Base-by-base conservation (phyloP, 2,113 vertebrate species). In the Speoplatyrhinus poulsoni region DNA sequence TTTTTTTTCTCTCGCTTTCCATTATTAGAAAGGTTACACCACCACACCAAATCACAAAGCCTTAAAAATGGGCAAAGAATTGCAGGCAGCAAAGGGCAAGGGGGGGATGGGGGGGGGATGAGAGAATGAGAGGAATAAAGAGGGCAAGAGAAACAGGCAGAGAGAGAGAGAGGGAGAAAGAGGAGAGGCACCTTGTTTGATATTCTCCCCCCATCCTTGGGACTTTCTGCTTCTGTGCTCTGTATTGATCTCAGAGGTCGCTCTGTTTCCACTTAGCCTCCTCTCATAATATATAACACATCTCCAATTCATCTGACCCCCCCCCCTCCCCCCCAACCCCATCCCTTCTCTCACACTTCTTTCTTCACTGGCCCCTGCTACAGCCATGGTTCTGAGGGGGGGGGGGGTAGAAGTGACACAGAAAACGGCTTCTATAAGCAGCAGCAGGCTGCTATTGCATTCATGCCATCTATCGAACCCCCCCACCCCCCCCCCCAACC, bases 231-330 rank as follows among this genome's bases (percentile, higher is more conserved):
- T 85, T 65, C 26, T 69, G 9, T 73, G 74, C 72, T 82, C 57
- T 61, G 82, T 90, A 87, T 92, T 84, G 89, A 90, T 90, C 82
- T 85, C 73, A 1, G 60, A 82, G 74, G 80, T 73, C 72, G 80
- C 68, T 70, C 79, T 82, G 76, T 89, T 91, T 85, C 80, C 87
- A 87, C 88, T 88, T 88, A 87, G 86, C 79, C 79, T 85, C 78
- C 82, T 87, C 82, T 90, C 80, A 87, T 87, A 86, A 86, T 79
- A 87, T 86, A 86, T 78, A 88, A 89, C 84, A 89, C 84, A 76
- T 76, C 75, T 87, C 75, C 66, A 77, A 88, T 82, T 89, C 81
- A 79, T 77, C 61, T 59, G 41, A 64, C 62, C 73, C 67, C 10
- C 70, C 55, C 72, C 9, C 11, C 60, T n/a, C n/a, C n/a, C n/a